These are phyloP conservation scores for Pimephales promelas DNA, from an alignment of 2,113 vertebrate species.

Conservation along the genomic window DNA sequence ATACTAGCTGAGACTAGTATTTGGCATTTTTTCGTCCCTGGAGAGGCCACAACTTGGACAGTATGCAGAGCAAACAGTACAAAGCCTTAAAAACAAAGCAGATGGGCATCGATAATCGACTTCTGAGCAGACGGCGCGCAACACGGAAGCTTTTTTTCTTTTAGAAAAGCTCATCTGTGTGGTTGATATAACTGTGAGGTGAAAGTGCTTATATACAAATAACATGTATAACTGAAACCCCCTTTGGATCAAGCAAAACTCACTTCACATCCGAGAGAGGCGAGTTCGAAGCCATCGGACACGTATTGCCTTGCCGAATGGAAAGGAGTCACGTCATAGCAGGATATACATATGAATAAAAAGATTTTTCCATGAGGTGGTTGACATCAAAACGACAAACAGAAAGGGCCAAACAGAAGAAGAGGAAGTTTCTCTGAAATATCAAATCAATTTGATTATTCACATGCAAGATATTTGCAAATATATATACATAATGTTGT, in stretches of 20 bases:
- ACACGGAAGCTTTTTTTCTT: slow-evolving; percentile 7
- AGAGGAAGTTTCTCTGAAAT: slow-evolving; percentile 1
- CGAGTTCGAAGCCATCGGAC: not conserved
- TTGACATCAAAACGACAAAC: not conserved
- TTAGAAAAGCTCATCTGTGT: slow-evolving; percentile 25
- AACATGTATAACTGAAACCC: not conserved
- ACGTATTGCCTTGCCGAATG: slow-evolving; percentile 14
- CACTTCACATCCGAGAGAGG: not conserved
- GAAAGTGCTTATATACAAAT: slow-evolving; percentile 43
- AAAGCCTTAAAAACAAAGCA: slow-evolving; percentile 15
- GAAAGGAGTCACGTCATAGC: not conserved
- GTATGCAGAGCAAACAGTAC: slow-evolving; percentile 35
- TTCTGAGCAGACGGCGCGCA: not conserved
- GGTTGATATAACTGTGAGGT: slow-evolving; percentile 38
- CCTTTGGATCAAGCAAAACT: slow-evolving; percentile 33
- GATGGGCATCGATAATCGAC: not conserved
- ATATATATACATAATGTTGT: slow-evolving; percentile 30
- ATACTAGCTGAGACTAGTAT: slow-evolving; percentile 1
- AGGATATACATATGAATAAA: not conserved
- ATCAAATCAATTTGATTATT: slow-evolving; percentile 41
- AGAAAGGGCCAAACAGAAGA: not conserved
- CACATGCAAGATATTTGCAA: slow-evolving; percentile 40
- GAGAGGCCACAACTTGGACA: slow-evolving; percentile 33
- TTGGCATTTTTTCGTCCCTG: slow-evolving; percentile 45
- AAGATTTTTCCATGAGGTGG: not conserved